phyloP scores from a whole-genome alignment of 2,797 vertebrate genomes.

The Poeciliopsis paucimaculata region DNA sequence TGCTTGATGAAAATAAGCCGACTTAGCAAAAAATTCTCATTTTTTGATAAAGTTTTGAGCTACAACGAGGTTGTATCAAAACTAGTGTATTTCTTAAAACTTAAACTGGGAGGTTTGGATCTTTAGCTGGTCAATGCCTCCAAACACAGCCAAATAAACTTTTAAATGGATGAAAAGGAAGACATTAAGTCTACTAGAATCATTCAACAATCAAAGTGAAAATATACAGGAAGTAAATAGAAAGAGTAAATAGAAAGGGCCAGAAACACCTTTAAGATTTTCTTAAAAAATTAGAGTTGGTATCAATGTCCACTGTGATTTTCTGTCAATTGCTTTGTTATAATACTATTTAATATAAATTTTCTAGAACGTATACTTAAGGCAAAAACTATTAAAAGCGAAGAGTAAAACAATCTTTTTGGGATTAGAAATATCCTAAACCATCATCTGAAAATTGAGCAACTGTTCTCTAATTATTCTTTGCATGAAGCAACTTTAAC shows the following conservation, averaged over 20 bases:
- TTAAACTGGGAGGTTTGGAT: background rate
- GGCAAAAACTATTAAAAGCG: background rate
- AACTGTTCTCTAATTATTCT: background rate
- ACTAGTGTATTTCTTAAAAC: too few relatives aligned
- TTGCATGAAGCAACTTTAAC: background rate
- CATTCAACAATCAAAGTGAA: background rate
- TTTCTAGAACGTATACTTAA: background rate
- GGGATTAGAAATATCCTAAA: background rate
- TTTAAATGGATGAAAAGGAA: background rate
- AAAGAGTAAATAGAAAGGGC: background rate
- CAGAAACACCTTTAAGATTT: background rate
- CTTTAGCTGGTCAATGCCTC: background rate
- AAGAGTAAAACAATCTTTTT: background rate
- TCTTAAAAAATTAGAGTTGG: background rate
- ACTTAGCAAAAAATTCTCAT: too few relatives aligned
- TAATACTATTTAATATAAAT: background rate
- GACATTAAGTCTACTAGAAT: background rate
- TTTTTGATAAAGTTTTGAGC: too few relatives aligned
- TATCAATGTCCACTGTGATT: background rate
- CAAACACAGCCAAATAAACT: background rate
- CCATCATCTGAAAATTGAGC: background rate
- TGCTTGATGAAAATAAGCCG: too few relatives aligned
- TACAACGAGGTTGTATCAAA: too few relatives aligned
- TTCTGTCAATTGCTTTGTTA: background rate
- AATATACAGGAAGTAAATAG: background rate